Percentiles rank a stretch among this genome's conserved stretches.
Conservation (phyloP, 1,140 invertebrate species). For the Yoshiicerus persimilis region DNA sequence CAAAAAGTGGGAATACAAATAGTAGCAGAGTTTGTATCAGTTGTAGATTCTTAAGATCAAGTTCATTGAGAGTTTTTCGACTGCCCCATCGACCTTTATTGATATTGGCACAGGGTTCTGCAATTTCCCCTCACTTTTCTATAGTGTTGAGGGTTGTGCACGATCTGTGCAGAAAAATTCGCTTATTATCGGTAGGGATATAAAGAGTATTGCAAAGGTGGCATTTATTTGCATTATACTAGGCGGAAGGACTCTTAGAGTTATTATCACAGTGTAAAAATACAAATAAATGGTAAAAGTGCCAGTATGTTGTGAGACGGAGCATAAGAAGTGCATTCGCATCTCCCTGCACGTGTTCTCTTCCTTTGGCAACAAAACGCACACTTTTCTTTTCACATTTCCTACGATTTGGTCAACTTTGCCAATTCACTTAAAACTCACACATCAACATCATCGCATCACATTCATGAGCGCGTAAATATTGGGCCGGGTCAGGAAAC, state of each 20-base stretch:
- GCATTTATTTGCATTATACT: neutral
- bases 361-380: conserved; percentile 35
- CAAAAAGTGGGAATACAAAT: neutral
- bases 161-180: neutral
- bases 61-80: conserved; percentile 37
- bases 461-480: neutral
- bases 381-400: conserved; percentile 21
- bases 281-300: neutral
- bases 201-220: neutral
- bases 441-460: conserved; percentile 6
- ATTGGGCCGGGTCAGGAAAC: conserved; percentile 39
- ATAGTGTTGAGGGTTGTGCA: neutral
- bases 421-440: conserved; percentile 26
- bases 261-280: neutral
- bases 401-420: conserved; percentile 35
- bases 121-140: neutral
- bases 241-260: neutral
- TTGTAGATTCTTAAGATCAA: conserved; percentile 23
- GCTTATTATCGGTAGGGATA: neutral
- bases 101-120: conserved; percentile 37
- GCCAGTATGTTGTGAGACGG: neutral
- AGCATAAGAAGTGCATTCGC: neutral
- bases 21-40: neutral
- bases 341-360: neutral
- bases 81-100: conserved; percentile 44